Evolutionary conservation across 2,888 invertebrate species (phyloP).

Genomic region (Acanthosepion esculentum): DNA sequence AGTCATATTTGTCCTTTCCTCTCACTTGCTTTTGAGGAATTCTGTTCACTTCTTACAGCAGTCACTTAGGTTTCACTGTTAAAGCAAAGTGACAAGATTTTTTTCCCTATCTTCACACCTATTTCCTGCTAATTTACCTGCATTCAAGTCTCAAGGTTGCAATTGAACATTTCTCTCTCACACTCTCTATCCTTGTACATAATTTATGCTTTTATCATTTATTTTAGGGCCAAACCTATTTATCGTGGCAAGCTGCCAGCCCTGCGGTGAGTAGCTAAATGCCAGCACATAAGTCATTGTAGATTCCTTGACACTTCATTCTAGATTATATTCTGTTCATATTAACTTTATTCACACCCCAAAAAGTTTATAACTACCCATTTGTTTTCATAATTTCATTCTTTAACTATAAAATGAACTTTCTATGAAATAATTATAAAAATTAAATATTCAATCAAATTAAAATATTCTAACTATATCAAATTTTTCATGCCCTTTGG

Average conservation of each 20-base stretch:
- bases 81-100: background rate
- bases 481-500: background rate
- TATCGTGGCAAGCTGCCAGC: slow-evolving; percentile 45
- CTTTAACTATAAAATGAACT: background rate
- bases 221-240: slow-evolving; percentile 44
- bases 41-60: no score
- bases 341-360: background rate
- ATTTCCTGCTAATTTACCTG: background rate
- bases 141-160: background rate
- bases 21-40: background rate
- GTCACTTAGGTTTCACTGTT: background rate
- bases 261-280: slow-evolving; percentile 42
- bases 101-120: background rate
- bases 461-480: background rate
- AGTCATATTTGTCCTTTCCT: no score
- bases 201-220: slow-evolving; percentile 42
- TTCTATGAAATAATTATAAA: background rate
- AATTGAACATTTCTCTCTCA: background rate
- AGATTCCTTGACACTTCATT: background rate
- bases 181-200: background rate
- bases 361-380: background rate
- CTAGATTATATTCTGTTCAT: background rate
- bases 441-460: background rate
- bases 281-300: background rate
- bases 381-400: background rate